Percentiles rank a stretch among this genome's conserved stretches.
phyloP scores from a whole-genome alignment of 2,797 vertebrate genomes.

The Alauda arvensis region DNA sequence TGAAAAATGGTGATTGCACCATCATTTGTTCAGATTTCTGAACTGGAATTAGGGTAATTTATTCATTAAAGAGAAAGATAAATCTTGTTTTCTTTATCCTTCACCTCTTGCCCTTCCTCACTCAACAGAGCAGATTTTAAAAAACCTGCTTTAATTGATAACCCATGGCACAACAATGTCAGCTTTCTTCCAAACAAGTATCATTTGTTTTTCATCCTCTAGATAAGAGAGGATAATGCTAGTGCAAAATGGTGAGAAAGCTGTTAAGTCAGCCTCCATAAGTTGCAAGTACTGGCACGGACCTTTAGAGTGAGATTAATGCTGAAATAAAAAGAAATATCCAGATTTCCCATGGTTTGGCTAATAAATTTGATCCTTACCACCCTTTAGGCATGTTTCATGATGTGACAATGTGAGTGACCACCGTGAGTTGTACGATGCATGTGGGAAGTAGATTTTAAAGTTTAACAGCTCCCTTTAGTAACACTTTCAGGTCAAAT shows the following conservation, averaged over 20 bases:
- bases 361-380: not conserved
- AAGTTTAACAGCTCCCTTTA: not conserved
- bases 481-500: not conserved
- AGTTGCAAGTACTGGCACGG: not conserved
- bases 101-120: not conserved
- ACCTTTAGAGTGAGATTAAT: not conserved
- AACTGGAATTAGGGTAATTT: not conserved
- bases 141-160: not conserved
- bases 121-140: not conserved
- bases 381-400: not conserved
- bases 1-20: not conserved
- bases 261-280: not conserved
- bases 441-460: not conserved
- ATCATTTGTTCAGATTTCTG: not conserved
- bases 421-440: not conserved
- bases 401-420: accelerated
- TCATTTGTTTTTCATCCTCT: not conserved
- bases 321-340: not conserved
- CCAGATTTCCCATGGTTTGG: not conserved
- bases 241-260: not conserved
- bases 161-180: not conserved
- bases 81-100: not conserved
- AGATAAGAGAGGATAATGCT: not conserved
- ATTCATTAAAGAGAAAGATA: not conserved
- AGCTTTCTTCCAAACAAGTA: not conserved